A percentile compares a stretch with the other conserved stretches of the same genome.
phyloP scores from a whole-genome alignment of 35 echinoderm and acorn worm genomes.

The Heliocidaris erythrogramma region DNA sequence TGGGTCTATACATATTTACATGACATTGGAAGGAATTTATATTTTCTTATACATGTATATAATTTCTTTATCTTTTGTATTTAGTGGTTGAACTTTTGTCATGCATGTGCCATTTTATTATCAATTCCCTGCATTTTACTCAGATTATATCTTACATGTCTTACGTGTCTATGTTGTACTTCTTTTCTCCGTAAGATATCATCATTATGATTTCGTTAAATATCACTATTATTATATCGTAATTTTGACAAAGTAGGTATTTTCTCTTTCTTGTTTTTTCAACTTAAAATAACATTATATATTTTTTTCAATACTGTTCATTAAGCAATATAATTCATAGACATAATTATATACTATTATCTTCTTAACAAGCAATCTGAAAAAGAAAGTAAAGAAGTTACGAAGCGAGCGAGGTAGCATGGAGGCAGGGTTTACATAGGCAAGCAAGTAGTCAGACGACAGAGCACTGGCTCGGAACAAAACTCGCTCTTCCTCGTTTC shows the following conservation, averaged over 20 bases:
- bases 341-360: not conserved
- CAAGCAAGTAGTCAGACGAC: not conserved
- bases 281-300: not conserved
- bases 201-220: not conserved
- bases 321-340: not conserved
- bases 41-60: too few species aligned
- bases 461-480: not conserved
- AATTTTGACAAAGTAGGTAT: not conserved
- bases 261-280: too few species aligned
- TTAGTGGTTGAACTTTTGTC: too few species aligned
- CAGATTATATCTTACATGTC: too few species aligned
- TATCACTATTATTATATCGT: not conserved
- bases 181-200: too few species aligned
- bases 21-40: too few species aligned
- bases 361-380: not conserved
- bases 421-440: not conserved
- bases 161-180: too few species aligned
- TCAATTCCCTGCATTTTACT: too few species aligned
- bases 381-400: not conserved
- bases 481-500: not conserved
- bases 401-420: not conserved
- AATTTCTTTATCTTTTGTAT: too few species aligned
- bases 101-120: too few species aligned
- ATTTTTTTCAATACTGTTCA: not conserved
- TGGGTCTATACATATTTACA: too few species aligned